Conservation (phyloP, 2,888 invertebrate species). For the Micropterix aruncella region DNA sequence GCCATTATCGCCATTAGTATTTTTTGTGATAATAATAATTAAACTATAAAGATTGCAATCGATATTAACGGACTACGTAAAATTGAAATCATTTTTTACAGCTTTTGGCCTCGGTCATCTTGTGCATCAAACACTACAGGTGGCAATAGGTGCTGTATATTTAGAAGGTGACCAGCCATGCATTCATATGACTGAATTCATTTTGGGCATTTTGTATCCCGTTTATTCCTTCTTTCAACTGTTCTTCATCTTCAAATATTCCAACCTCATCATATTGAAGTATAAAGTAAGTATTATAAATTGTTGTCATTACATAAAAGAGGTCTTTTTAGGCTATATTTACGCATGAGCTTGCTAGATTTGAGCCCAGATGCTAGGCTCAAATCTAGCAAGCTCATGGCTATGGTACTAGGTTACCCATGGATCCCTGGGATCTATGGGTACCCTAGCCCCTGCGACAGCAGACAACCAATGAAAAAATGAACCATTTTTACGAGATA, state of each 20-base stretch:
- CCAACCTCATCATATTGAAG: conserved; percentile 49
- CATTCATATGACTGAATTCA: conserved; percentile 41
- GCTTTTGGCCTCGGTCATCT: conserved; percentile 68
- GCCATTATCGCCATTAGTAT: too few species aligned
- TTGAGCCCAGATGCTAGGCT: not conserved
- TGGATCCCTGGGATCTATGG: too few species aligned
- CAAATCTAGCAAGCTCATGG: not conserved
- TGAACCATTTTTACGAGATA: too few species aligned
- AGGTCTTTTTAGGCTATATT: too few species aligned
- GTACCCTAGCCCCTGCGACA: too few species aligned
- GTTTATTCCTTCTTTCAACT: conserved; percentile 61
- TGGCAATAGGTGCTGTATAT: conserved; percentile 53
- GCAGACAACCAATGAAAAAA: too few species aligned
- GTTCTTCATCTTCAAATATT: conserved; percentile 71
- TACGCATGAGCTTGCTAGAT: not conserved
- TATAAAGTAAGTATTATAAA: conserved; percentile 24
- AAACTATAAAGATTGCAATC: too few species aligned
- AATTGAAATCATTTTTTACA: conserved; percentile 26
- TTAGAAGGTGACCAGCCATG: conserved; percentile 43
- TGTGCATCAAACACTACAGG: conserved; percentile 55
- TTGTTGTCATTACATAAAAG: too few species aligned
- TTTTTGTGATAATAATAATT: too few species aligned
- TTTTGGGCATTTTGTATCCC: conserved; percentile 55
- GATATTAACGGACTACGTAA: too few species aligned
- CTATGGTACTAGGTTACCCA: not conserved